A percentile compares a stretch with the other conserved stretches of the same genome.
Conservation (phyloP, 2,888 invertebrate genomes). For the Epirrhoe alternata region DNA sequence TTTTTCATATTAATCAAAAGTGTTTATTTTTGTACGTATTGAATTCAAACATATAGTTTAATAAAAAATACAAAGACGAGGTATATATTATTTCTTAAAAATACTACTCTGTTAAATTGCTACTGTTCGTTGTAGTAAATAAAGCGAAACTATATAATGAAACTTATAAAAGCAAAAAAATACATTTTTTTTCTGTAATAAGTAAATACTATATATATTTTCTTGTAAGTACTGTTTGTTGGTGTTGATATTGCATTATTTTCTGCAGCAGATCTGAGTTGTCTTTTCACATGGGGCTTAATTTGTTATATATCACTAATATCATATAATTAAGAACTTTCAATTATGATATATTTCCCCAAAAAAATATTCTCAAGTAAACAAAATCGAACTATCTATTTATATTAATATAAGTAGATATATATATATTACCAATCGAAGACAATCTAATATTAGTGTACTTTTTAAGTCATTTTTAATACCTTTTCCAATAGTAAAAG, state of each 20-base stretch:
- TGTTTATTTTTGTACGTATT: neutral
- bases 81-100: neutral
- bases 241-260: neutral
- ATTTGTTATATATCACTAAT: neutral
- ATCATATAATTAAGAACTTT: neutral
- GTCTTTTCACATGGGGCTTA: neutral
- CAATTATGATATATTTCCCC: neutral
- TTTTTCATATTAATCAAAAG: neutral
- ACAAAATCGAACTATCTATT: neutral
- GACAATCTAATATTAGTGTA: slow-evolving; percentile 6
- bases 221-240: neutral
- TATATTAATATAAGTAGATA: too few species aligned
- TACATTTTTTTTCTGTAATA: too few species aligned
- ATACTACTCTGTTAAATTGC: neutral
- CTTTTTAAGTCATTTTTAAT: slow-evolving; percentile 10
- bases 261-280: neutral
- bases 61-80: neutral
- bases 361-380: neutral
- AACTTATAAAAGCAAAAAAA: too few species aligned
- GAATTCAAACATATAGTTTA: neutral
- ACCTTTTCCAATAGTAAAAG: slow-evolving; percentile 25
- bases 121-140: neutral
- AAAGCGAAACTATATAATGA: neutral
- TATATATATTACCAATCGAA: neutral
- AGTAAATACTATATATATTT: too few species aligned